Conservation (phyloP, 1,140 invertebrate genomes). For the Eupristina koningsbergeri region DNA sequence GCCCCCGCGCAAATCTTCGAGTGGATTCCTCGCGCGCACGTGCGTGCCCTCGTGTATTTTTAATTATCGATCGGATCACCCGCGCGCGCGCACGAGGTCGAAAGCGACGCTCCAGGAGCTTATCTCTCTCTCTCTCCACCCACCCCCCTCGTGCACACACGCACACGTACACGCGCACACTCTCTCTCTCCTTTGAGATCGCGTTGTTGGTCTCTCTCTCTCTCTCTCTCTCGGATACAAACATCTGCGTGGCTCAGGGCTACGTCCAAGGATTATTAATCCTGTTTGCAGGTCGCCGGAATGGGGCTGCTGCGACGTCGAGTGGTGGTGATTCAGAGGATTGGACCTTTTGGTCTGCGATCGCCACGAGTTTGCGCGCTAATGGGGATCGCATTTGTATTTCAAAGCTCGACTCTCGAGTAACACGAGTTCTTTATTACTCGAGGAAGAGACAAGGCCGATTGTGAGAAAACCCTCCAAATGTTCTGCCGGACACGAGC, state of each 20-base stretch:
- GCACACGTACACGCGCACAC: too few species aligned
- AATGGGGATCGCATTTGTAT: not conserved
- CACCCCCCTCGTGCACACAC: not conserved
- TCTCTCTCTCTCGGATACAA: too few species aligned
- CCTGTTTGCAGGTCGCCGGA: not conserved
- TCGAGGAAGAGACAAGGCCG: too few species aligned
- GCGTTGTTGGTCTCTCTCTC: too few species aligned
- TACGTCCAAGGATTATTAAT: not conserved
- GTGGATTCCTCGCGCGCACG: not conserved
- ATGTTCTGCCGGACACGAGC: not conserved
- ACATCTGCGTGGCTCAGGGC: not conserved
- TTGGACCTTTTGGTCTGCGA: not conserved
- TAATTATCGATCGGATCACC: conserved; percentile 42
- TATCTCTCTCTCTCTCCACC: conserved; percentile 21
- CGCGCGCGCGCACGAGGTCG: not conserved
- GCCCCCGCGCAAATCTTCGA: not conserved
- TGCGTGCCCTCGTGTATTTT: conserved; percentile 32
- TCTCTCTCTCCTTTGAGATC: too few species aligned
- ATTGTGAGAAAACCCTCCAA: too few species aligned
- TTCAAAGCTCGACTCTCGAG: not conserved
- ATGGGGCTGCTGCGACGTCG: too few species aligned
- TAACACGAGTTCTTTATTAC: too few species aligned
- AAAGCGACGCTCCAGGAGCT: not conserved
- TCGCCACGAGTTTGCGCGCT: not conserved
- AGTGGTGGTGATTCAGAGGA: not conserved